phyloP scores from a whole-genome alignment of 2,797 vertebrate species.

The Erpetoichthys calabaricus region DNA sequence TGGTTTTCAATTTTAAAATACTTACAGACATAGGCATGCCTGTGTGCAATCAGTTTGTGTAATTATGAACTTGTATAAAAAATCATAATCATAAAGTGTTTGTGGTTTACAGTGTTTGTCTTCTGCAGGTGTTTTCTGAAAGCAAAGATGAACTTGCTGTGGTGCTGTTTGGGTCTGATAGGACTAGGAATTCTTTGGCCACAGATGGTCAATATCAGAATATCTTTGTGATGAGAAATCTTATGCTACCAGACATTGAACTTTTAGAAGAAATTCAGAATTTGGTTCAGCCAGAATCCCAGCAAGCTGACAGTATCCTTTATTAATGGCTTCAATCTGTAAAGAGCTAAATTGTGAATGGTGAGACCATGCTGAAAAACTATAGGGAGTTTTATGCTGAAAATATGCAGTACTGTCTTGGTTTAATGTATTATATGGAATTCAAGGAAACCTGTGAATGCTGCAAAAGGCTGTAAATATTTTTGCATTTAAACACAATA shows the following conservation, averaged over 20 bases:
- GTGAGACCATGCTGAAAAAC: neutral
- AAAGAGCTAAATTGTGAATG: neutral
- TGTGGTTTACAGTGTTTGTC: neutral
- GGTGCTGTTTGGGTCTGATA: conserved; percentile 78
- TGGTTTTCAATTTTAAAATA: too few relatives aligned
- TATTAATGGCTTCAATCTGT: neutral
- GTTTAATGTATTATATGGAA: neutral
- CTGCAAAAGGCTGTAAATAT: too few relatives aligned
- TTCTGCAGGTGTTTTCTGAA: conserved; percentile 77
- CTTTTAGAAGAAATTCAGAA: conserved; percentile 75
- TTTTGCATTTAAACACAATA: too few relatives aligned
- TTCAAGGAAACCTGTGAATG: neutral
- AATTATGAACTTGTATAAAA: too few relatives aligned
- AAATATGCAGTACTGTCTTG: neutral
- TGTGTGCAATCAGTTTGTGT: too few relatives aligned
- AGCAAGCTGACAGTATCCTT: conserved; percentile 90
- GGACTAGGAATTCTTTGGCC: conserved; percentile 63
- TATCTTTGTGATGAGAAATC: conserved; percentile 65
- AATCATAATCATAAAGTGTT: too few relatives aligned
- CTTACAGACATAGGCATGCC: too few relatives aligned
- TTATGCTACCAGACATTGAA: conserved; percentile 76
- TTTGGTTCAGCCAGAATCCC: conserved; percentile 51
- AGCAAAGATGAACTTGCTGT: conserved; percentile 77
- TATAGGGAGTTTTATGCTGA: neutral
- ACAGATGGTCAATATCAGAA: conserved; percentile 68